These are phyloP conservation scores for Listronotus oregonensis DNA, from an alignment of 1,140 invertebrate species.

Conservation along the genomic window DNA sequence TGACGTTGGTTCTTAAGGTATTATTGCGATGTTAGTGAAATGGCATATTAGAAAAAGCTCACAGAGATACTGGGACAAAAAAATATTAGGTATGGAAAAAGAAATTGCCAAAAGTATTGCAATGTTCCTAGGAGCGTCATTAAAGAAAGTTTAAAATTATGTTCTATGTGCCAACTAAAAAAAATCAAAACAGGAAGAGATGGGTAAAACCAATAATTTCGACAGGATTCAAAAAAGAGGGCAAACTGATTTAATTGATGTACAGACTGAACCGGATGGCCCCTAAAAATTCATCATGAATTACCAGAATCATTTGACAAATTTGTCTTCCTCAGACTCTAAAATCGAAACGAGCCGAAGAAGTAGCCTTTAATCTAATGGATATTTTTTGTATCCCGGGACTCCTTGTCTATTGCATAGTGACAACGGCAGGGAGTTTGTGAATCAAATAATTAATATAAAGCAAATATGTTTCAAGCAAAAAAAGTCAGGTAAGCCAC, in stretches of 20 bases:
- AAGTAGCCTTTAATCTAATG: conserved; percentile 34
- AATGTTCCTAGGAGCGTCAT: too few relatives aligned
- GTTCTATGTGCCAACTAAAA: background rate
- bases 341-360: conserved; percentile 13
- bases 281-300: conserved; percentile 18
- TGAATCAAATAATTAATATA: conserved; percentile 44
- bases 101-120: too few relatives aligned
- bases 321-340: conserved; percentile 15
- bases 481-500: conserved; percentile 51
- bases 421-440: conserved; percentile 53
- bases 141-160: background rate
- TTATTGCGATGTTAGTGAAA: too few relatives aligned
- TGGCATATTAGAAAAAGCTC: too few relatives aligned
- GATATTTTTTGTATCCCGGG: conserved; percentile 51
- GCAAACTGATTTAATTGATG: conserved; percentile 1
- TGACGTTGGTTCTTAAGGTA: too few relatives aligned
- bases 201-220: conserved; percentile 2
- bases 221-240: background rate
- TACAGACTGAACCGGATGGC: background rate
- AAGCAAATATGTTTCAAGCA: conserved; percentile 53
- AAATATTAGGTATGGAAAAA: too few relatives aligned
- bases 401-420: conserved; percentile 49
- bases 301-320: conserved; percentile 26
- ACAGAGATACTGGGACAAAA: too few relatives aligned
- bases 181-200: background rate